Percentiles rank a stretch among this genome's conserved stretches.
These are phyloP conservation scores for Epinephelus awoara DNA, from an alignment of 2,797 vertebrate species.

Conservation along the genomic window DNA sequence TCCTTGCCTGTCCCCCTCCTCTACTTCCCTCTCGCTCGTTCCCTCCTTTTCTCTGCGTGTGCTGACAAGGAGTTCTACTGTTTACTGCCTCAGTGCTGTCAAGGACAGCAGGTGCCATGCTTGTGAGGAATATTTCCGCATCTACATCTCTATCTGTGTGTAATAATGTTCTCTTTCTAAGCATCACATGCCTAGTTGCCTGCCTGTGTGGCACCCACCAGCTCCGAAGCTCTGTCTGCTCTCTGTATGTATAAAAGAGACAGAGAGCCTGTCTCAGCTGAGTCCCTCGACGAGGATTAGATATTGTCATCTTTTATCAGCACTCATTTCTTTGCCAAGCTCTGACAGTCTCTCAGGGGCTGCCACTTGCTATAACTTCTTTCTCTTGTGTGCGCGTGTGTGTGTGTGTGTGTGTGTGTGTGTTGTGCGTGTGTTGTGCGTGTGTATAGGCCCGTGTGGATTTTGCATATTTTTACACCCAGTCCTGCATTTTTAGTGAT, in stretches of 20 bases:
- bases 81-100: conserved; percentile 37
- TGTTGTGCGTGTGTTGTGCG: conserved; percentile 6
- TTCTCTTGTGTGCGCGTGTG: conserved; percentile 12
- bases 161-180: conserved; percentile 39
- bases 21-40: not conserved
- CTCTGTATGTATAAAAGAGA: conserved; percentile 54
- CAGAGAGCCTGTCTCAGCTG: conserved; percentile 52
- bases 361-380: conserved; percentile 64
- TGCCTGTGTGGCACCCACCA: conserved; percentile 40
- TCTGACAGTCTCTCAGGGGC: conserved; percentile 69
- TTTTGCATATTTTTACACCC: conserved; percentile 38
- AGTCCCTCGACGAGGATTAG: conserved; percentile 70
- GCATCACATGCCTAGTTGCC: conserved; percentile 39
- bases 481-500: conserved; percentile 35
- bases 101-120: conserved; percentile 29
- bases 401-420: conserved; percentile 22
- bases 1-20: not conserved
- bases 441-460: conserved; percentile 16
- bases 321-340: conserved; percentile 61
- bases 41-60: conserved; percentile 15
- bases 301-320: conserved; percentile 78
- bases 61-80: conserved; percentile 27
- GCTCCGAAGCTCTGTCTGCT: conserved; percentile 47
- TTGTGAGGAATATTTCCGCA: conserved; percentile 31
- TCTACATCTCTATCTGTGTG: conserved; percentile 40